Base-by-base conservation (phyloP, 2,888 invertebrate species). In the Proisotoma minuta region DNA sequence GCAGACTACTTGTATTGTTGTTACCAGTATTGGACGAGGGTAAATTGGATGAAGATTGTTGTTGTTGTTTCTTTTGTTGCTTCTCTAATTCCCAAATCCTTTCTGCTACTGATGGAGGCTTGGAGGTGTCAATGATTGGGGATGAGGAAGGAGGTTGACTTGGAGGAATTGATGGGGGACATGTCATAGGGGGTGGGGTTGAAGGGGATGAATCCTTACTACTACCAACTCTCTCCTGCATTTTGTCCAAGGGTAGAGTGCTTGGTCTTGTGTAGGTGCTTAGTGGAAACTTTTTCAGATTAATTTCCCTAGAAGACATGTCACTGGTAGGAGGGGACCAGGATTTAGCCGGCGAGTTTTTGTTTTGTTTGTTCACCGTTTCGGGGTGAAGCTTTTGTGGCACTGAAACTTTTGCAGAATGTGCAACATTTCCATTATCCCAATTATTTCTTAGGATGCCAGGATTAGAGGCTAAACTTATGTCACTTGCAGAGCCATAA, bases 341-440 rank as follows among this genome's bases (percentile, higher is more conserved):
- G 8, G 39, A 29, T 34, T 62, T 59, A 62, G 50, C 50, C 54
- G 43, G 43, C 4, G 43, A 43, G 18, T 5, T n/a, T n/a, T n/a
- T n/a, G n/a, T n/a, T n/a, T n/a, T n/a, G 18, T 12, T 43, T 5
- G 5, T 43, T 43, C 10, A 88, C 86, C 75, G 87, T 87, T 77
- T 88, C 88, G 53, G 87, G 87, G 75, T 87, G 85, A 77, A 88
- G 88, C 60, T 87, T 81, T 77, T 89, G 87, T 12, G 88, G 88
- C 50, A 87, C 86, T 75, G 85, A 84, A 24, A 89, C 88, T 63
- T 87, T 80, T 29, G 88, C 85, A 75, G 88, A 88, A 75, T 88
- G 89, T 48, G 84, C 88, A 68, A 89, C 87, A 65, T 85, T 75
- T 48, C 1, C 43, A 50, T 24, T 27, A 22, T 15, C 59, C 56